Conservation (phyloP, 2,113 vertebrate genomes). For the Pollimyrus isidori region DNA sequence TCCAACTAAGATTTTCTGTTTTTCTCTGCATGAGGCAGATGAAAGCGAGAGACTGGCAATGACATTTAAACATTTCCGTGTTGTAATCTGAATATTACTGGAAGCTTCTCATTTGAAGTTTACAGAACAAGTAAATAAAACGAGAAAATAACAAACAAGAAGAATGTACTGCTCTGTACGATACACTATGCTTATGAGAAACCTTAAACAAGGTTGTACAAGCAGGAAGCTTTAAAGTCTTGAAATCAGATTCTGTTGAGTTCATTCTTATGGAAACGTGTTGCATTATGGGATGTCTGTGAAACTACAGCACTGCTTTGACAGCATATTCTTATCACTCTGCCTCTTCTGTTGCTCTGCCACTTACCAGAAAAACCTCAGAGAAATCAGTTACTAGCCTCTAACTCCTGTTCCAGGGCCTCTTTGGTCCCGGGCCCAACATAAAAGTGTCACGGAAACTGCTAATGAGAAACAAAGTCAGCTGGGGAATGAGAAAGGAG, state of each 20-base stretch:
- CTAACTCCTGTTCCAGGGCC: background rate
- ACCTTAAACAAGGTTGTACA: too few relatives aligned
- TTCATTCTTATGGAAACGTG: background rate
- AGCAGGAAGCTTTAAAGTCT: background rate
- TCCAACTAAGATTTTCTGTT: background rate
- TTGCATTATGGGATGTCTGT: background rate
- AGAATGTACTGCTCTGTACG: background rate
- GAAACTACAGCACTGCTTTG: background rate
- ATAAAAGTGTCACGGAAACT: background rate
- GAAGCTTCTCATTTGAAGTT: background rate
- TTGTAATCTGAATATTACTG: background rate
- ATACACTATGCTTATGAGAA: background rate
- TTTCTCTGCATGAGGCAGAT: background rate
- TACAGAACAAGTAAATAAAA: background rate
- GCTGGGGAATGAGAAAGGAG: background rate
- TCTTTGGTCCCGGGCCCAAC: background rate
- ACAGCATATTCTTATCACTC: conserved; percentile 33
- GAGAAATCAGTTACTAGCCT: background rate
- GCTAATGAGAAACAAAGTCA: background rate
- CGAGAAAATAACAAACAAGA: background rate
- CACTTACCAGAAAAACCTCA: background rate
- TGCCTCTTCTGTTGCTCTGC: conserved; percentile 27
- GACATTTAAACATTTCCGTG: background rate
- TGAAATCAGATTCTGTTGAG: background rate
- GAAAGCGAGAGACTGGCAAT: background rate